These are phyloP conservation scores for Halichoeres trimaculatus DNA, from an alignment of 2,113 vertebrate species.

Conservation along the genomic window DNA sequence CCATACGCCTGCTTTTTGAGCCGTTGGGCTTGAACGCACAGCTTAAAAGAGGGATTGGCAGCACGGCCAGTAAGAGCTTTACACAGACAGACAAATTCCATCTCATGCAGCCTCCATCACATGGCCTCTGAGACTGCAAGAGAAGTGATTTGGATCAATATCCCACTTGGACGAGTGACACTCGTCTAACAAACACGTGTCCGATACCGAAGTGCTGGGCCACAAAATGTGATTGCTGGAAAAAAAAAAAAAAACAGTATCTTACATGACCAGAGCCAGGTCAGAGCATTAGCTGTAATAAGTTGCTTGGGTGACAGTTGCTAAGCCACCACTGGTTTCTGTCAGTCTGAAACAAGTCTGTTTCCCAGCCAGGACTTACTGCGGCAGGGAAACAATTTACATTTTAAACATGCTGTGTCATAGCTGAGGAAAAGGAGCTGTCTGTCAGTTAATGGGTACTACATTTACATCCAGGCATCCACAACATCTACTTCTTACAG, in stretches of 20 bases:
- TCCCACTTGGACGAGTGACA: constrained; percentile 30
- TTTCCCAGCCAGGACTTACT: background rate
- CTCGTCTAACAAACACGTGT: constrained; percentile 50
- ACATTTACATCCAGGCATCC: background rate
- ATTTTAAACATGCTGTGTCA: background rate
- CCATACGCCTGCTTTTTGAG: constrained; percentile 36
- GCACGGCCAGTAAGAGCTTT: constrained; percentile 44
- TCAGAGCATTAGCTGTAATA: background rate
- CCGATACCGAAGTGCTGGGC: constrained; percentile 1
- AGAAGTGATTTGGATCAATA: constrained; percentile 62
- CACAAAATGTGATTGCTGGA: constrained; percentile 21
- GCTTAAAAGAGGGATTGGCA: constrained; percentile 56
- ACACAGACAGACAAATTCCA: constrained; percentile 37
- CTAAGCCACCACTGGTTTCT: constrained; percentile 39
- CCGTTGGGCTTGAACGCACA: constrained; percentile 13
- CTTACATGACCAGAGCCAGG: background rate
- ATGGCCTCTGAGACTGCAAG: constrained; percentile 34
- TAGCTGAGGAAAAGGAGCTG: background rate
- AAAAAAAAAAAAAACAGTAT: constrained; percentile 36
- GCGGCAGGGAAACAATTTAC: background rate
- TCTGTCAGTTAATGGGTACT: background rate
- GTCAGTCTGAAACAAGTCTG: background rate
- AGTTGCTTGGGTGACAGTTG: constrained; percentile 61
- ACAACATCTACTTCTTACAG: background rate
- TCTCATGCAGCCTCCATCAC: constrained; percentile 39